Conservation (phyloP, 2,797 vertebrate species). For the Amphiprion clarkii region DNA sequence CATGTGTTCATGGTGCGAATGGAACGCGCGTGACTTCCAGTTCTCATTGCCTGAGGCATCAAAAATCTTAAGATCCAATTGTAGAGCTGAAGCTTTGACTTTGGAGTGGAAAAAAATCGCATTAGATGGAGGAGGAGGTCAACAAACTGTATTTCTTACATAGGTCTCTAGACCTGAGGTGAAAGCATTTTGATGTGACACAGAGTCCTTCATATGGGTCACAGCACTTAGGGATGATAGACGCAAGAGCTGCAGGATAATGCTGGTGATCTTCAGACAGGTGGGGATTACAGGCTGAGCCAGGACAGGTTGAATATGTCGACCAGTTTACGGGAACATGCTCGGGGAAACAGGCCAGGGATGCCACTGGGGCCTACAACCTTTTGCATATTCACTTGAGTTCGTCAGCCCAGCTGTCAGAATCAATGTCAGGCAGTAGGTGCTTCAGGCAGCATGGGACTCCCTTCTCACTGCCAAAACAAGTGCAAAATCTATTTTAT, state of each 20-base stretch:
- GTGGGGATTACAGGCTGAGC: conserved; percentile 22
- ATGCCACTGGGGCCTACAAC: conserved; percentile 9
- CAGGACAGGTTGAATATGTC: conserved; percentile 23
- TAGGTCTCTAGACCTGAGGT: not conserved
- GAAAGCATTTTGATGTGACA: too few relatives aligned
- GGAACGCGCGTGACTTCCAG: conserved; percentile 20
- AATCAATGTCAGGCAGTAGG: conserved; percentile 20
- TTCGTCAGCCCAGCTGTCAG: conserved; percentile 26
- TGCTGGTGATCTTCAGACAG: conserved; percentile 20
- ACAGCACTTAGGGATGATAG: conserved; percentile 16
- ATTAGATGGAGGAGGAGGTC: conserved; percentile 12
- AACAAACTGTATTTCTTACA: conserved; percentile 2
- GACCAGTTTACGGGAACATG: conserved; percentile 13
- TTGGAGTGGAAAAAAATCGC: not conserved
- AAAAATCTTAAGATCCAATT: not conserved
- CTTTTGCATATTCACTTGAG: conserved; percentile 11
- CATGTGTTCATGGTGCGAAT: conserved; percentile 20
- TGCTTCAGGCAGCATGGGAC: not conserved
- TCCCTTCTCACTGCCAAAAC: conserved; percentile 12
- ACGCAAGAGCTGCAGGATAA: conserved; percentile 15
- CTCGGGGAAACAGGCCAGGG: not conserved
- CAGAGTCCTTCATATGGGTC: conserved; percentile 2
- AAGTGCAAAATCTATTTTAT: not conserved
- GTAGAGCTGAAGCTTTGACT: not conserved
- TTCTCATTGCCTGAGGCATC: conserved; percentile 17